Evolutionary conservation across 2,113 vertebrate species (phyloP), one percentile per base, ranked within the genome.

Genomic region (Pelecanus crispus): DNA sequence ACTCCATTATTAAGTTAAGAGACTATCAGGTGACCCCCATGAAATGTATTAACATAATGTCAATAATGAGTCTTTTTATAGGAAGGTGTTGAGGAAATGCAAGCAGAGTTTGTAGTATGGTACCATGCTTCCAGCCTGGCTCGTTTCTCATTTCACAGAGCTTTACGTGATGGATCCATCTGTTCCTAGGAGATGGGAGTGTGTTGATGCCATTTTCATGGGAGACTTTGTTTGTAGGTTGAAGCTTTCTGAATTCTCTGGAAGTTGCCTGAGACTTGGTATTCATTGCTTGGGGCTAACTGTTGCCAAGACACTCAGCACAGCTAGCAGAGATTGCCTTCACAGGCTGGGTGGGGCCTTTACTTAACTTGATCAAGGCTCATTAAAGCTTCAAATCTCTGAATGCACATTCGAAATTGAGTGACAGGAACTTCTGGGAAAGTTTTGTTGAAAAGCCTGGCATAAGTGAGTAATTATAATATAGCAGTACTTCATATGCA

Each of bases 391-490:
- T 96, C 95, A 96, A 80, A 95, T 93, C 87, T 95, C 94, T 94
- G 92, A 94, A 97, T 94, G 93, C 78, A 72, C 85, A 86, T 96
- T 96, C 29, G 19, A 68, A 96, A 90, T 50, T 96, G 96, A 97
- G 81, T 97, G 96, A 97, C 94, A 95, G 94, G 81, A 96, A 93
- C 96, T 97, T 96, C 94, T 97, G 95, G 95, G 93, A 90, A 97
- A 97, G 95, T 97, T 96, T 94, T 90, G 53, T 93, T 95, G 94
- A 96, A 90, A 97, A 96, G 85, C 81, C 84, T 97, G 94, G 92
- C 95, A 94, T 95, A 96, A 90, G 84, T 26, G 70, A 90, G 74
- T 93, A 94, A 96, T 96, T 97, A 96, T 95, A 97, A 96, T 96
- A 94, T 80, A 95, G 94, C 93, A 96, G 87, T 92, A 82, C 90